These are phyloP conservation scores for Pheosia tremula DNA, from an alignment of 2,888 invertebrate species.

Conservation along the genomic window DNA sequence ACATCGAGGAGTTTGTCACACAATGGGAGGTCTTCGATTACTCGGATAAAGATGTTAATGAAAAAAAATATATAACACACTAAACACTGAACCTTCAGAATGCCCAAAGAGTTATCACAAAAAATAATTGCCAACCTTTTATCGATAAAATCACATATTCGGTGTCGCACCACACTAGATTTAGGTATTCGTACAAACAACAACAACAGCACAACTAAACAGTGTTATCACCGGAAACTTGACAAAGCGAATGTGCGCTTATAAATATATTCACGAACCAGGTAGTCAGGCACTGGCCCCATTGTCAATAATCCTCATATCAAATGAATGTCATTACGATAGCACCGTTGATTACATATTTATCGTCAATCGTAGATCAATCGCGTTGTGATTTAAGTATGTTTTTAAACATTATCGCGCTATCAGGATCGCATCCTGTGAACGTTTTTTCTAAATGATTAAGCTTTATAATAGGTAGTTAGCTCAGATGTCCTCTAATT, in stretches of 20 bases:
- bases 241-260: constrained; percentile 31
- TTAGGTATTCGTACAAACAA: constrained; percentile 24
- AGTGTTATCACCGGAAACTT: constrained; percentile 31
- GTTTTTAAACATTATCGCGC: constrained; percentile 30
- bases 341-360: constrained; percentile 48
- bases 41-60: too few relatives aligned
- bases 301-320: constrained; percentile 48
- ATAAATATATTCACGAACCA: constrained; percentile 31
- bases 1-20: too few relatives aligned
- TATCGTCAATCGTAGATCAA: constrained; percentile 50
- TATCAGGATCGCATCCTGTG: constrained; percentile 17
- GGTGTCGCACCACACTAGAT: constrained; percentile 8
- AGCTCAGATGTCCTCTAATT: not conserved
- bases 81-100: too few relatives aligned
- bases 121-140: not conserved
- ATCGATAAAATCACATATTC: constrained; percentile 4
- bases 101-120: too few relatives aligned
- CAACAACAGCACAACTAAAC: constrained; percentile 20
- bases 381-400: constrained; percentile 49
- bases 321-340: constrained; percentile 46
- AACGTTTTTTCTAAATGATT: constrained; percentile 30
- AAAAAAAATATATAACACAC: too few relatives aligned
- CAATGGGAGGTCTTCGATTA: too few relatives aligned
- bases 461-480: not conserved
- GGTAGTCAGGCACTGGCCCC: constrained; percentile 17